phyloP scores from a whole-genome alignment of 1,140 invertebrate species.

The Penaeus japonicus region DNA sequence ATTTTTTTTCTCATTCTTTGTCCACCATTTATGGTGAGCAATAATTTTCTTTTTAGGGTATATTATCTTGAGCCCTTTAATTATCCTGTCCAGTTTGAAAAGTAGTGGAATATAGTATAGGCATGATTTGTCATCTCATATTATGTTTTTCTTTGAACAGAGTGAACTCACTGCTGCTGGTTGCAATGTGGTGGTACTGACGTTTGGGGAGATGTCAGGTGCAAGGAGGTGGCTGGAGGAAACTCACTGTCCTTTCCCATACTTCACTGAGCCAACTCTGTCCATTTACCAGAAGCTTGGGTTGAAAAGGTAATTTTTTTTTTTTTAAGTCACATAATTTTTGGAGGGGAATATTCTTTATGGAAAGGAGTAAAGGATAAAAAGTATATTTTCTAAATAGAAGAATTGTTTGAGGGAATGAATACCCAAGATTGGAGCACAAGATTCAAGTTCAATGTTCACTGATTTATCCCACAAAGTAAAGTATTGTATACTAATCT shows the following conservation, averaged over 20 bases:
- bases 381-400: too few relatives aligned
- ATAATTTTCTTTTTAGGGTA: too few relatives aligned
- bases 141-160: constrained; percentile 11
- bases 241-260: constrained; percentile 50
- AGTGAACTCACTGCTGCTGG: constrained; percentile 34
- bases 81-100: too few relatives aligned
- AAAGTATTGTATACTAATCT: too few relatives aligned
- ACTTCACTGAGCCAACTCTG: constrained; percentile 37
- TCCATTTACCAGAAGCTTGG: constrained; percentile 41
- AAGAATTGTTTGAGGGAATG: background rate
- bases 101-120: background rate
- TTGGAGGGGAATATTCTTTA: background rate
- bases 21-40: too few relatives aligned
- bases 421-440: too few relatives aligned
- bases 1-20: too few relatives aligned
- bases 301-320: constrained; percentile 37
- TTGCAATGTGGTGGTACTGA: constrained; percentile 56
- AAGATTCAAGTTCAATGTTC: too few relatives aligned
- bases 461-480: background rate
- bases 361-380: background rate
- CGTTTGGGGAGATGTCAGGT: constrained; percentile 52
- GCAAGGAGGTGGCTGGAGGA: constrained; percentile 48
- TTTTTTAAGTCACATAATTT: background rate
- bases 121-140: background rate
- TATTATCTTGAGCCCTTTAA: too few relatives aligned